These are phyloP conservation scores for Gryon sp. DNA, from an alignment of 1,140 invertebrate genomes.

Conservation along the genomic window DNA sequence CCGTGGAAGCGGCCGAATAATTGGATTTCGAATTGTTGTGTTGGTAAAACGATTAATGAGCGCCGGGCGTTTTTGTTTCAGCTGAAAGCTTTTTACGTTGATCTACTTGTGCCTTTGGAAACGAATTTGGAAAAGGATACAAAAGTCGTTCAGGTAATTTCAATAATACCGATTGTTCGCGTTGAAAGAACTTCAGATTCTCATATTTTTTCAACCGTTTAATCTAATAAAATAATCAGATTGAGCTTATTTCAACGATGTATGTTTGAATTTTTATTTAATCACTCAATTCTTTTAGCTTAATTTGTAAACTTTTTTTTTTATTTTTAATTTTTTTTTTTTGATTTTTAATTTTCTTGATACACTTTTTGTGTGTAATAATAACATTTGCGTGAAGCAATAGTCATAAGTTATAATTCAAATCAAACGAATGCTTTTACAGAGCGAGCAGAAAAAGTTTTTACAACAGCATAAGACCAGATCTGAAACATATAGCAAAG, in stretches of 20 bases:
- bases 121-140: constrained; percentile 96
- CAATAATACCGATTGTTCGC: constrained; percentile 5
- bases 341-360: neutral
- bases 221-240: too few species aligned
- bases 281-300: too few species aligned
- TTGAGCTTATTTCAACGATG: too few species aligned
- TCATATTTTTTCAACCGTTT: too few species aligned
- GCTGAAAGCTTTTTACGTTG: constrained; percentile 96
- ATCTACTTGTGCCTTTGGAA: constrained; percentile 93
- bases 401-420: too few species aligned
- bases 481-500: constrained; percentile 93
- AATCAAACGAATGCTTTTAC: constrained; percentile 64
- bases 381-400: too few species aligned
- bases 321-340: too few species aligned
- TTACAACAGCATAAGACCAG: constrained; percentile 92
- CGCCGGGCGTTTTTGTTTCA: constrained; percentile 74
- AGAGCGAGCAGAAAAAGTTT: constrained; percentile 95
- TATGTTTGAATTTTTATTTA: too few species aligned
- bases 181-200: constrained; percentile 15
- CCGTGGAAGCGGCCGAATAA: constrained; percentile 5
- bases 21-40: constrained; percentile 18
- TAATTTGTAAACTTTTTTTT: too few species aligned
- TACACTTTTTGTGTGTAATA: too few species aligned
- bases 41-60: constrained; percentile 41
- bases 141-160: constrained; percentile 92